Percentiles rank a stretch among this genome's conserved stretches.
These are phyloP conservation scores for Drosophila lacertosa DNA, from an alignment of 1,140 invertebrate genomes.

Conservation along the genomic window DNA sequence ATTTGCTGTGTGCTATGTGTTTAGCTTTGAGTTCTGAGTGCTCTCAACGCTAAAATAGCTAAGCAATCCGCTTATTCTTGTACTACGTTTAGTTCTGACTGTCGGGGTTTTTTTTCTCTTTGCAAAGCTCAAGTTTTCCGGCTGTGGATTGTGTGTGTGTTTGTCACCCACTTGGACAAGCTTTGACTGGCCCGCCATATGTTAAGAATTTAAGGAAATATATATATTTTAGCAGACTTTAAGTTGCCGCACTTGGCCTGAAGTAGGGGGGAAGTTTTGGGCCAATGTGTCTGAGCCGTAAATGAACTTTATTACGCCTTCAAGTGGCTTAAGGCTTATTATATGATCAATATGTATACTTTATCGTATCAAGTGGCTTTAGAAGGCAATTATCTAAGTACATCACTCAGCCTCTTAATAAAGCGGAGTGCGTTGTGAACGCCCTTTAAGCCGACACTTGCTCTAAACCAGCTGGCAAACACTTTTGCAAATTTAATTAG, in stretches of 20 bases:
- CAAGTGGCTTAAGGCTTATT: slow-evolving; percentile 11
- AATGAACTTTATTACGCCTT: not conserved
- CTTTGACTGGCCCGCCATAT: slow-evolving; percentile 7
- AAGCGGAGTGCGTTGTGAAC: slow-evolving; percentile 1
- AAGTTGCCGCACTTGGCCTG: slow-evolving; percentile 21
- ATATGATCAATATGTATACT: slow-evolving; percentile 16
- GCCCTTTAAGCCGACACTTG: slow-evolving; percentile 1
- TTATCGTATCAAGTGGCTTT: not conserved
- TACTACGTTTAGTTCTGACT: slow-evolving; percentile 2
- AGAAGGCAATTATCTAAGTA: slow-evolving; percentile 15
- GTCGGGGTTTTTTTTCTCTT: slow-evolving; percentile 14
- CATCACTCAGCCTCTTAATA: slow-evolving; percentile 4
- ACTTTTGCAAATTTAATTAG: slow-evolving; percentile 19
- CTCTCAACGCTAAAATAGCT: slow-evolving; percentile 45
- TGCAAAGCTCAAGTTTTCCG: slow-evolving; percentile 22
- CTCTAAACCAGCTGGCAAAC: not conserved
- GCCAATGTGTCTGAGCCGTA: not conserved
- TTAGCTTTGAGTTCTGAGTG: slow-evolving; percentile 33
- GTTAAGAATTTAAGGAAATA: slow-evolving; percentile 24
- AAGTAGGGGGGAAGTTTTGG: slow-evolving; percentile 16
- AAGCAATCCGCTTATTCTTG: slow-evolving; percentile 33
- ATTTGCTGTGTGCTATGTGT: slow-evolving; percentile 3
- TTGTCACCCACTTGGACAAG: not conserved
- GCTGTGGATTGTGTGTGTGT: slow-evolving; percentile 16
- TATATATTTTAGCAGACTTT: not conserved